Conservation (phyloP, 2,113 vertebrate genomes). For the Ailuropoda melanoleuca region DNA sequence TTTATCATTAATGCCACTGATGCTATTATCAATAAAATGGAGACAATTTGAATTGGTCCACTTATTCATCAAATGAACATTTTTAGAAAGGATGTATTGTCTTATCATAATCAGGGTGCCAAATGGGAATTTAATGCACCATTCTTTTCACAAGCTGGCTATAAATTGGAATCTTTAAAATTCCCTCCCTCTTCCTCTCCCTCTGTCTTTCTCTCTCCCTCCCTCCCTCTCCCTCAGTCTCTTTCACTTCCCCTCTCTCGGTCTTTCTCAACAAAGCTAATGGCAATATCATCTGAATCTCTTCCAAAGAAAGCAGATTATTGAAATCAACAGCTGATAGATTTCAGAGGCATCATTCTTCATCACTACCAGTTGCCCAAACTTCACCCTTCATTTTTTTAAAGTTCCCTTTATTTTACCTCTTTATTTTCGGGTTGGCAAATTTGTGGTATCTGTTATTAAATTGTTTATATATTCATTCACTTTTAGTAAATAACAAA, state of each 20-base stretch:
- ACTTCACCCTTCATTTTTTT: background rate
- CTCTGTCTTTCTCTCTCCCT: too few species aligned
- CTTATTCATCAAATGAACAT: constrained; percentile 47
- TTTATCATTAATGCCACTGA: constrained; percentile 55
- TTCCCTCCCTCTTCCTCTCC: background rate
- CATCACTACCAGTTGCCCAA: background rate
- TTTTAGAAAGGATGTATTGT: constrained; percentile 48
- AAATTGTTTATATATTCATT: background rate
- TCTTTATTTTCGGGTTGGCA: background rate
- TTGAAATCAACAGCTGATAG: background rate
- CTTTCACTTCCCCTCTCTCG: background rate
- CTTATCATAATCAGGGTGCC: constrained; percentile 25
- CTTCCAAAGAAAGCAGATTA: constrained; percentile 33
- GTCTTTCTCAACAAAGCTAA: background rate
- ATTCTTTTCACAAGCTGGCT: background rate
- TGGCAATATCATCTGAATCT: background rate
- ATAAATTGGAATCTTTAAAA: constrained; percentile 42
- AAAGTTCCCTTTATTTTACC: background rate
- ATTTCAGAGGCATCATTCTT: background rate
- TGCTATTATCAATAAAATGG: constrained; percentile 63
- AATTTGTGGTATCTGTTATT: background rate
- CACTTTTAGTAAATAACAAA: background rate
- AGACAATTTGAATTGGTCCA: constrained; percentile 50
- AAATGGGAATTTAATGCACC: constrained; percentile 42
- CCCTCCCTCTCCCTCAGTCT: fast-evolving